Evolutionary conservation across 2,113 vertebrate species (phyloP).

Genomic region (Microtus pennsylvanicus): DNA sequence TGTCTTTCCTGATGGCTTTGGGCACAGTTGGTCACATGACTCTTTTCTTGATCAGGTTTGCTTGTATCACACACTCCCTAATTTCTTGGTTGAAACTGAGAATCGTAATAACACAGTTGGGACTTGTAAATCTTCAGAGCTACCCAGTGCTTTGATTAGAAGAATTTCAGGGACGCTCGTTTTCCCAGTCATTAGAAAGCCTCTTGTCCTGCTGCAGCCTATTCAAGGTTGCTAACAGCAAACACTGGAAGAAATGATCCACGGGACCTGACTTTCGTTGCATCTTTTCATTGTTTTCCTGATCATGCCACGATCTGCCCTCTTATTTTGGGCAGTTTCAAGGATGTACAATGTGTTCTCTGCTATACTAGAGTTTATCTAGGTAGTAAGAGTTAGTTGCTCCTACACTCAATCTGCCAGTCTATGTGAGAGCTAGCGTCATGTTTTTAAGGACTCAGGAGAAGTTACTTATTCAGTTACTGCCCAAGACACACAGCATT

Average conservation of each 20-base stretch:
- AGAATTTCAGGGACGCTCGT: neutral
- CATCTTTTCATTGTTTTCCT: neutral
- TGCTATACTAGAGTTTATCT: neutral
- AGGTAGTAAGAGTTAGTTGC: neutral
- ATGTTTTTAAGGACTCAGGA: slow-evolving; percentile 11
- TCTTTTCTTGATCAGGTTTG: neutral
- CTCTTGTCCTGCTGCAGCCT: neutral
- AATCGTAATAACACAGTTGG: neutral
- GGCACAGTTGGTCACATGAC: neutral
- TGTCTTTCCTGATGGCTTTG: neutral
- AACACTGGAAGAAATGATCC: neutral
- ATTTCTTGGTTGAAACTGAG: neutral
- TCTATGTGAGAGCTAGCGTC: neutral
- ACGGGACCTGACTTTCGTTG: neutral
- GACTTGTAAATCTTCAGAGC: neutral
- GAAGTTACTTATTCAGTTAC: slow-evolving; percentile 50
- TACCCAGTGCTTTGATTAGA: neutral
- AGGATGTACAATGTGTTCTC: neutral
- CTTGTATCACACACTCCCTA: neutral
- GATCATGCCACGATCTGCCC: neutral
- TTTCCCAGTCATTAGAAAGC: neutral
- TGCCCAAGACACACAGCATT: slow-evolving; percentile 57
- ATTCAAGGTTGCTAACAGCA: neutral
- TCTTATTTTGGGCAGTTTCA: neutral
- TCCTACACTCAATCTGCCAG: neutral